Evolutionary conservation across 2,888 invertebrate genomes (phyloP).

Genomic region (Oligia fasciuncula): DNA sequence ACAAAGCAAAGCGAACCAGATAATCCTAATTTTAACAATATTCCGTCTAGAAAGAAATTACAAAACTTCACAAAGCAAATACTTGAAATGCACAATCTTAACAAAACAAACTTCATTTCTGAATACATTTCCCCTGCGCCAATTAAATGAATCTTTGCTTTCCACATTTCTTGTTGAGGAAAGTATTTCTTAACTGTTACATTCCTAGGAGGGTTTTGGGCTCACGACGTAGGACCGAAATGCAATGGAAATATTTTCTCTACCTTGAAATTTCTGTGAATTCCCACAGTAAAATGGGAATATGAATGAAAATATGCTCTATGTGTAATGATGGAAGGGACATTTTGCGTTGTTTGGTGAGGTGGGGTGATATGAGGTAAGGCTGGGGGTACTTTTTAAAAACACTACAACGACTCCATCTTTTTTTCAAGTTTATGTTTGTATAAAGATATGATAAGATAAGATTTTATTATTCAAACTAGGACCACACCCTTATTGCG

Average conservation of each 20-base stretch:
- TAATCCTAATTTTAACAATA: slow-evolving; percentile 13
- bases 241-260: slow-evolving; percentile 63
- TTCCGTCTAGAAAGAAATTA: slow-evolving; percentile 8
- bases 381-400: slow-evolving; percentile 1
- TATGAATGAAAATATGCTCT: slow-evolving; percentile 59
- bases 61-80: slow-evolving; percentile 26
- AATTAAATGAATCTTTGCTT: slow-evolving; percentile 63
- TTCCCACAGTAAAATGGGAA: slow-evolving; percentile 17
- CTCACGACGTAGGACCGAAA: slow-evolving; percentile 44
- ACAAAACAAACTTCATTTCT: slow-evolving; percentile 49
- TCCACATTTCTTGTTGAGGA: slow-evolving; percentile 56
- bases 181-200: slow-evolving; percentile 63
- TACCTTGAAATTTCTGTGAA: slow-evolving; percentile 48
- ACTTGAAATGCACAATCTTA: slow-evolving; percentile 37
- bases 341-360: slow-evolving; percentile 37
- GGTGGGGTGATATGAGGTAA: slow-evolving; percentile 13
- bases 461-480: too few relatives aligned
- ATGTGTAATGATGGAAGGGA: slow-evolving; percentile 23
- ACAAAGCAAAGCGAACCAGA: slow-evolving; percentile 16
- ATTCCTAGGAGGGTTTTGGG: slow-evolving; percentile 49
- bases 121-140: slow-evolving; percentile 45
- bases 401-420: slow-evolving; percentile 2
- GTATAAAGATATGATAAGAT: too few relatives aligned
- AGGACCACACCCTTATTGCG: too few relatives aligned
- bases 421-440: not conserved